phyloP scores from a whole-genome alignment of 2,797 vertebrate species.

The Mycteria americana region DNA sequence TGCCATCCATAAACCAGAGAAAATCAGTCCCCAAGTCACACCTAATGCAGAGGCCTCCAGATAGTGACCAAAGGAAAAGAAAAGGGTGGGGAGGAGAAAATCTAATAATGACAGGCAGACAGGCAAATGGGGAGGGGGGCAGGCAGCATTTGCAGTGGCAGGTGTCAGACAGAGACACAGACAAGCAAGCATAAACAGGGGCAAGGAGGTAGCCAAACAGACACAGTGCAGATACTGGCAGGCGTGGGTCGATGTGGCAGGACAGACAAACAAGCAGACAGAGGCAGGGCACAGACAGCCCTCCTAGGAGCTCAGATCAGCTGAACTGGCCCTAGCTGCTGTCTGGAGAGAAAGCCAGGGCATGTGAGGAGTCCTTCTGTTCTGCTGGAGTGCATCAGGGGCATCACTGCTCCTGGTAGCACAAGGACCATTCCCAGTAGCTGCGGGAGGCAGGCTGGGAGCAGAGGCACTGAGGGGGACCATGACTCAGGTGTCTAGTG shows the following conservation, averaged over 20 bases:
- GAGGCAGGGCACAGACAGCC: not conserved
- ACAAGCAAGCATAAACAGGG: not conserved
- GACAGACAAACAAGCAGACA: not conserved
- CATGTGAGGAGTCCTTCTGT: not conserved
- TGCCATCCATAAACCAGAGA: not conserved
- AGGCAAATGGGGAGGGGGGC: not conserved
- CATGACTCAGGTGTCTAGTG: not conserved
- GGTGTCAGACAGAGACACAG: not conserved
- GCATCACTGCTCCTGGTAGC: not conserved
- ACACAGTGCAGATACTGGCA: not conserved
- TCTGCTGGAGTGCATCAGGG: not conserved
- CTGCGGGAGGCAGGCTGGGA: not conserved
- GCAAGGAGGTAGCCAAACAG: not conserved
- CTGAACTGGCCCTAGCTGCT: not conserved
- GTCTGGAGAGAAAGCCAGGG: not conserved
- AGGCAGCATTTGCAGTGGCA: not conserved
- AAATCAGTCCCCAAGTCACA: not conserved
- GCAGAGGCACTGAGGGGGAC: not conserved
- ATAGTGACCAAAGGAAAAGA: not conserved
- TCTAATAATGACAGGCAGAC: not conserved
- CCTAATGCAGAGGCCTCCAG: not conserved
- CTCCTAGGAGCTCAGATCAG: not conserved
- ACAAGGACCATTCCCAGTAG: not conserved
- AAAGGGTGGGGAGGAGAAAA: not conserved
- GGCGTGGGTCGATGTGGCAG: rapidly evolving